Base-by-base conservation (phyloP, 2,797 vertebrate species). In the Sorex maritimensis region DNA sequence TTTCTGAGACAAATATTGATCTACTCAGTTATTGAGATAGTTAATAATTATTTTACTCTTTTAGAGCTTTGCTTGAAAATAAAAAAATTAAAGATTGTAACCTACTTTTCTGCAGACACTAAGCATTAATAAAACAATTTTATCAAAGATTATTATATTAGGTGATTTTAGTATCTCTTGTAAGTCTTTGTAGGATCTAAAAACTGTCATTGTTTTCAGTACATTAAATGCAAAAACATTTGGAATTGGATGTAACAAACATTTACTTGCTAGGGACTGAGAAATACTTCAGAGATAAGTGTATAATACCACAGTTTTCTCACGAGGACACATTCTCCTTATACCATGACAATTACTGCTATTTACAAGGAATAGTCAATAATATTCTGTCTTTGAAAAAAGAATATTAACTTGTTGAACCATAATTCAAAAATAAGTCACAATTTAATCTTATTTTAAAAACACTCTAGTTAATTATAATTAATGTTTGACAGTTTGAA, bases 401-500 rank as follows among this genome's bases (percentile, higher is more conserved):
- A 75, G 75, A 86, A 72, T 21, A 88, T 95, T 92, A 81, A 38
- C 81, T 96, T 96, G 49, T 92, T 96, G 92, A 96, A 96, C 83
- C 72, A 86, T 83, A 94, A 96, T 94, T 96, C 83, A 92, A 92
- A 61, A 96, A 90, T 96, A 95, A 95, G 68, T 95, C 68, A 81
- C 86, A 93, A 85, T 87, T 94, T 94, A 97, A 91, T 95, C 81
- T 92, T 95, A 92, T 96, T 95, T 96, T 92, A 86, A 96, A 96
- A 93, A 93, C 86, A 96, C 72, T 91, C 58, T 61, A 65, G 91
- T 95, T 97, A 96, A 94, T 94, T 94, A 55, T 94, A 96, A 97
- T 97, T 95, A 95, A 95, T 92, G 75, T 96, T 92, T 95, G 91
- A 96, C 86, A 94, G 80, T 93, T 91, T 96, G 94, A 97, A 95